Percentiles rank a stretch among this genome's conserved stretches.
Conservation (phyloP, 2,113 vertebrate species). For the Baryphthengus martii region DNA sequence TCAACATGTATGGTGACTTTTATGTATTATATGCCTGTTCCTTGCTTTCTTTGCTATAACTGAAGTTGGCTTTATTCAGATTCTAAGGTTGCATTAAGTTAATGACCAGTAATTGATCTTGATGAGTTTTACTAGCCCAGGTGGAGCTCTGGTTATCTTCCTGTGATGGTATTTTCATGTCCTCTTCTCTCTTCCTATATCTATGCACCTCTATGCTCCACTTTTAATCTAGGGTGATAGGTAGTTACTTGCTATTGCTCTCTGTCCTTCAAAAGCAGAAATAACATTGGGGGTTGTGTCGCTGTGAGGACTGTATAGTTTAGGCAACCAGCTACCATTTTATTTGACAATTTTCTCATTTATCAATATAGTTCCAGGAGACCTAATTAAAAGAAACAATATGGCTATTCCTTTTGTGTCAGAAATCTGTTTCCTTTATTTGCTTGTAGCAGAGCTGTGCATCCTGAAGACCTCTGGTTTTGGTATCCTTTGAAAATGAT, state of each 20-base stretch:
- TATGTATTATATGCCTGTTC: background rate
- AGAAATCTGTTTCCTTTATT: background rate
- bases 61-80: background rate
- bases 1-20: background rate
- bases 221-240: background rate
- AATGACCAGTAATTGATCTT: background rate
- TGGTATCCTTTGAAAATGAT: background rate
- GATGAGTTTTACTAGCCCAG: background rate
- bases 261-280: background rate
- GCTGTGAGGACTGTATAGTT: background rate
- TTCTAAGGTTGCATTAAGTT: rapidly evolving
- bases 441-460: background rate
- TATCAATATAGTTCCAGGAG: background rate
- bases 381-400: background rate
- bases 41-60: background rate
- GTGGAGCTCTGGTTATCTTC: background rate
- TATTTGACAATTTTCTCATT: background rate
- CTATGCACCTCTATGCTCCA: background rate
- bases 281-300: background rate
- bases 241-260: background rate
- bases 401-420: background rate
- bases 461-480: background rate
- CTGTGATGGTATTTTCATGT: background rate
- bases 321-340: background rate
- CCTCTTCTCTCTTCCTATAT: background rate